Evolutionary conservation across 2,797 vertebrate genomes (phyloP), one percentile per base, ranked within the genome.

Genomic region (Myotis findleyi): DNA sequence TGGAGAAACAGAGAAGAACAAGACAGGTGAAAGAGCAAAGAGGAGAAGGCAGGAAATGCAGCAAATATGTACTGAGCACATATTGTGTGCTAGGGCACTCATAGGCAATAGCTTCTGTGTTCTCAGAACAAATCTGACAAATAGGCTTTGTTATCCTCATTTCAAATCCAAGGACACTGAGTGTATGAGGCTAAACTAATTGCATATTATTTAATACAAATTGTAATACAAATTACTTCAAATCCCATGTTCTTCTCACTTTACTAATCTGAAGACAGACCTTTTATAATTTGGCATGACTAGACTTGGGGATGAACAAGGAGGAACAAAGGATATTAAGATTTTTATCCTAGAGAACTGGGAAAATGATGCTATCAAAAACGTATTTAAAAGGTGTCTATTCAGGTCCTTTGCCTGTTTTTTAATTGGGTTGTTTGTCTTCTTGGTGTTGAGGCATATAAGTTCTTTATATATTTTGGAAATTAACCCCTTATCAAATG

Each of bases 301-400:
- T 81, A 81, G 66, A 81, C 36, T 44, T 66, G 2, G 8, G n/a
- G 6, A 79, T 73, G 49, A 91, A 77, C 10, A 87, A 79, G 38
- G 16, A 14, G 17, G 25, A 79, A 83, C 87, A 33, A 64, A 73
- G 33, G 20, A 51, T 59, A 47, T n/a, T 44, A 71, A 79, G 17
- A 77, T 94, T 88, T 88, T 55, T 20, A 89, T 55, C n/a, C 57
- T 36, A 69, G 41, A 88, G 30, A 91, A 72, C 75, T 68, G 3
- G 51, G 38, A 66, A 81, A 87, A 69, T 66, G 10, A 89, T 41
- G 21, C 25, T 75, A 75, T 87, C 80, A 51, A 85, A 92, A 76
- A 82, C 20, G 64, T 55, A 49, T 44, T 55, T 68, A n/a, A 20
- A 55, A 53, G 51, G 12, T n/a, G 30, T 76, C 73, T 76, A 33